Conservation (phyloP, 1,140 invertebrate species). For the Rhynchophorus ferrugineus region DNA sequence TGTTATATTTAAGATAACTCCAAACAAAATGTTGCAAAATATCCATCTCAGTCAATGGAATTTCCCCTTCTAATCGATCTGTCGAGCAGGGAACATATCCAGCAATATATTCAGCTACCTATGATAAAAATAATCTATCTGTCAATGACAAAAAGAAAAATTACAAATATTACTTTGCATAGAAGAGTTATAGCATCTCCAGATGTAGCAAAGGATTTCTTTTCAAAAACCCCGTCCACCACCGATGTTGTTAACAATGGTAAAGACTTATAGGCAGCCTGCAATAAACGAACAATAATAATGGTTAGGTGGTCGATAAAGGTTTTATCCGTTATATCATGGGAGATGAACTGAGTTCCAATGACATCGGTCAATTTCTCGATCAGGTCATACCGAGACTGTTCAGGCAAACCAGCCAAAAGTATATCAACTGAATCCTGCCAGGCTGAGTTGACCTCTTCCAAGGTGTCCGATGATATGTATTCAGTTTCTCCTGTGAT, state of each 20-base stretch:
- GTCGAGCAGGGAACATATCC: constrained; percentile 26
- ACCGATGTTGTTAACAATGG: too few species aligned
- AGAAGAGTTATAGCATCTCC: neutral
- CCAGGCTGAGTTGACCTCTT: constrained; percentile 48
- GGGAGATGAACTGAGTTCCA: constrained; percentile 35
- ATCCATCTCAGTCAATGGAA: constrained; percentile 15
- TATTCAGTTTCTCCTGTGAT: constrained; percentile 33
- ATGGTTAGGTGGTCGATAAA: constrained; percentile 23
- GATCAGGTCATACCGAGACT: constrained; percentile 17
- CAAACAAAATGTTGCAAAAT: constrained; percentile 31
- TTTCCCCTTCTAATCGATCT: constrained; percentile 9
- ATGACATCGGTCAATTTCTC: constrained; percentile 37
- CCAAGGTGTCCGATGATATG: constrained; percentile 44
- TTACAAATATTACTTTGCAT: neutral
- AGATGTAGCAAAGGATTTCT: too few species aligned
- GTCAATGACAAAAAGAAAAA: neutral
- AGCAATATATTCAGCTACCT: constrained; percentile 29
- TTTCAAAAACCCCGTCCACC: too few species aligned
- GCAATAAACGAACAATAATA: too few species aligned
- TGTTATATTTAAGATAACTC: constrained; percentile 24
- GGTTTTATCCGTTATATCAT: constrained; percentile 9
- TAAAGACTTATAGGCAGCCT: too few species aligned
- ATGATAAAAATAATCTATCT: neutral
- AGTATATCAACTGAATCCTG: constrained; percentile 42
- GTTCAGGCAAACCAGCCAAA: constrained; percentile 15